A percentile compares a stretch with the other conserved stretches of the same genome.
Evolutionary conservation across 35 echinoderm and acorn worm genomes (phyloP).

Genomic region (Apostichopus japonicus): DNA sequence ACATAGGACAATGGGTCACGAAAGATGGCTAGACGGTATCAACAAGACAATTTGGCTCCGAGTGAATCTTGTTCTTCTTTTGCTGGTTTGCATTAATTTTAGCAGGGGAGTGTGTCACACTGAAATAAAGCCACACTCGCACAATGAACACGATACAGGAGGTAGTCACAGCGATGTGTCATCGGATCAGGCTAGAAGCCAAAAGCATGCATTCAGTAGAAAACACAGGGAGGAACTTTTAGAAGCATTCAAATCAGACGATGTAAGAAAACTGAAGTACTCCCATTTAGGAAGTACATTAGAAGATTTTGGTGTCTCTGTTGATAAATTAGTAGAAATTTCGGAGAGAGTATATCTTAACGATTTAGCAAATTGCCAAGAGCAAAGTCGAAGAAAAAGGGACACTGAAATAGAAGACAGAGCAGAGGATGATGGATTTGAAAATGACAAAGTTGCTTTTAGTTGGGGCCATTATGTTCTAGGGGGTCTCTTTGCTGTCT

Average conservation of each 20-base stretch:
- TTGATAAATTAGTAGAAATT: neutral
- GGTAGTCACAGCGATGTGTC: neutral
- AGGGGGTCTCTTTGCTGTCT: slow-evolving; percentile 49
- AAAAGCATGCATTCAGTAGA: neutral
- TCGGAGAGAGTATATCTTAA: neutral
- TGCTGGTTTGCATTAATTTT: neutral
- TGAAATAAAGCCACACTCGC: neutral
- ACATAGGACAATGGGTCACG: neutral
- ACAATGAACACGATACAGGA: neutral
- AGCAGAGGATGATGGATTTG: neutral
- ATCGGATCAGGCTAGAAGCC: neutral
- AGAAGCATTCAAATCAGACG: neutral
- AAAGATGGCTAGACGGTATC: neutral
- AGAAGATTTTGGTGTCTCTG: slow-evolving; percentile 29
- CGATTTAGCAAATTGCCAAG: slow-evolving; percentile 23
- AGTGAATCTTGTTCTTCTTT: neutral
- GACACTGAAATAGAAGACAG: neutral
- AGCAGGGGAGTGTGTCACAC: slow-evolving; percentile 3
- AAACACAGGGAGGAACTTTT: slow-evolving; percentile 1
- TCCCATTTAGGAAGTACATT: slow-evolving; percentile 17
- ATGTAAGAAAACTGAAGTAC: slow-evolving; percentile 1
- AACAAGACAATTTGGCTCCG: neutral
- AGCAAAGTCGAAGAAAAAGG: neutral
- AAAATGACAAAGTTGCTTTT: slow-evolving; percentile 45
- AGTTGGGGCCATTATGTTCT: slow-evolving; percentile 32